Conservation (phyloP, 2,797 vertebrate genomes). For the Dipus sagitta region DNA sequence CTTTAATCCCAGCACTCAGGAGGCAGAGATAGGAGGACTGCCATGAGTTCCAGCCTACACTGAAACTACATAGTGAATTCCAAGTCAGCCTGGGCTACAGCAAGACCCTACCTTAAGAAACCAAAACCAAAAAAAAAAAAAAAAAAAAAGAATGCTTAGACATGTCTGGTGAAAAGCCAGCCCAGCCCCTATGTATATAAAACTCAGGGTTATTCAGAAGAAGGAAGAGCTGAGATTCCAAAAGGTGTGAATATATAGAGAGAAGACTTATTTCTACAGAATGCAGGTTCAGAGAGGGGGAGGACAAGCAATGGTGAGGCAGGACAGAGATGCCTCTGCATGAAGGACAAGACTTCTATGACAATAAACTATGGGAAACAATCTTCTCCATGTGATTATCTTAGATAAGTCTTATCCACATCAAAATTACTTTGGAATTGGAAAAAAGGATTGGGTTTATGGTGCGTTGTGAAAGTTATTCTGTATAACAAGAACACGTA, state of each 20-base stretch:
- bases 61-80: too few relatives aligned
- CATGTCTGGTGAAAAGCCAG: neutral
- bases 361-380: neutral
- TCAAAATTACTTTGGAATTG: constrained; percentile 19
- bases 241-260: neutral
- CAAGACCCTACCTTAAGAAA: too few relatives aligned
- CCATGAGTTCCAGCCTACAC: too few relatives aligned
- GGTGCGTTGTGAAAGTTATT: constrained; percentile 31
- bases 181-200: neutral
- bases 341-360: neutral
- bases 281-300: neutral
- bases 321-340: neutral
- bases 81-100: too few relatives aligned
- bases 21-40: too few relatives aligned
- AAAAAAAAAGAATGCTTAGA: neutral
- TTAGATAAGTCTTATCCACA: constrained; percentile 2
- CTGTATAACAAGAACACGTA: neutral
- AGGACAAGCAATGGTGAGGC: neutral
- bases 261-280: neutral
- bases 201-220: neutral
- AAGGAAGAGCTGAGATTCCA: neutral
- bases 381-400: constrained; percentile 10
- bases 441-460: constrained; percentile 29
- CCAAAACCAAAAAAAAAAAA: too few relatives aligned
- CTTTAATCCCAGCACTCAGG: too few relatives aligned